Evolutionary conservation across 2,797 vertebrate genomes (phyloP).

Genomic region (Anguilla anguilla): DNA sequence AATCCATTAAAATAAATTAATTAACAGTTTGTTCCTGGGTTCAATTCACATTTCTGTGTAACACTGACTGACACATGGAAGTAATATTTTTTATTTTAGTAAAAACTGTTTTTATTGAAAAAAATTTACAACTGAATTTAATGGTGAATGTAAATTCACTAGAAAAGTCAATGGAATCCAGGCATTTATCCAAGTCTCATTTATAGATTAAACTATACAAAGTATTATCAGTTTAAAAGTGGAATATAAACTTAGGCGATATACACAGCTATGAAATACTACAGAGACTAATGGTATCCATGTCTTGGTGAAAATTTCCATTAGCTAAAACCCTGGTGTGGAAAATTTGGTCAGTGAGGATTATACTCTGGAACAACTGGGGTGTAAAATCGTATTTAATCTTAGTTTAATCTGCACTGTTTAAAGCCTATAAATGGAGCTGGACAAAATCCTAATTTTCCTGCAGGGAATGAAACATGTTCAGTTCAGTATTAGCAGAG

Average conservation of each 20-base stretch:
- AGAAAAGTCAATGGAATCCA: neutral
- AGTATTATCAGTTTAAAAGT: neutral
- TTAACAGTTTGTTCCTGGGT: neutral
- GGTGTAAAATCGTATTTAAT: constrained; percentile 12
- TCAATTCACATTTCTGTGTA: neutral
- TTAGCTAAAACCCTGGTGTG: neutral
- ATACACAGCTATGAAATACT: neutral
- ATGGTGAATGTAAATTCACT: neutral
- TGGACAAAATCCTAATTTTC: neutral
- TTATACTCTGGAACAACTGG: neutral
- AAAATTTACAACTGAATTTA: neutral
- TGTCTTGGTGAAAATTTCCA: neutral
- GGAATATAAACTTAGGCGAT: neutral
- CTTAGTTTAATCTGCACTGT: constrained; percentile 4
- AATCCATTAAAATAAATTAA: neutral
- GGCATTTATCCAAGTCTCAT: neutral
- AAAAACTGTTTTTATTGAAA: neutral
- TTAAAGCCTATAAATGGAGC: constrained; percentile 2
- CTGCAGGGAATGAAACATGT: neutral
- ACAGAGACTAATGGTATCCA: neutral
- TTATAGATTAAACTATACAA: neutral
- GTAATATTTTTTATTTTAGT: neutral
- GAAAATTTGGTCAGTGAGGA: neutral
- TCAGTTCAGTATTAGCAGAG: neutral
- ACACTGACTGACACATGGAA: neutral